A percentile compares a stretch with the other conserved stretches of the same genome.
Evolutionary conservation across 2,797 vertebrate genomes (phyloP).

Genomic region (Darevskia nairensis): DNA sequence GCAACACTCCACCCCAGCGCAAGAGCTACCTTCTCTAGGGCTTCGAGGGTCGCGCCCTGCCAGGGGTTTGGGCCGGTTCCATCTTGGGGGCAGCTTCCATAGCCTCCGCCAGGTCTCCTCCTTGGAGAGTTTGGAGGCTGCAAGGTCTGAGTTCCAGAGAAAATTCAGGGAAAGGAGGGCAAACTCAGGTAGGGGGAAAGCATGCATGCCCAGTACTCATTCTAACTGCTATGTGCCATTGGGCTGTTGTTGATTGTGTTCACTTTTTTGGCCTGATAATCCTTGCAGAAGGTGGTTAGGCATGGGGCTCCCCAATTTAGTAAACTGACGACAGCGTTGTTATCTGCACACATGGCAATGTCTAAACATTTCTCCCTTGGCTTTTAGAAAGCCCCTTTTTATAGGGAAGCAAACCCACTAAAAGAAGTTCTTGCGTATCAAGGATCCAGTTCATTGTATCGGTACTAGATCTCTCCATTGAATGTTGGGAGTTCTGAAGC

Average conservation of each 20-base stretch:
- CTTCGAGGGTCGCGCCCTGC: conserved; percentile 73
- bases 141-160: conserved; percentile 79
- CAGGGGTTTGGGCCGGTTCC: conserved; percentile 76
- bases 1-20: conserved; percentile 74
- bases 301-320: neutral
- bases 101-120: conserved; percentile 89
- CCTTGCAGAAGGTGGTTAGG: conserved; percentile 30
- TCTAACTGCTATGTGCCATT: conserved; percentile 39
- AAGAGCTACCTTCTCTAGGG: conserved; percentile 73
- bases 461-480: neutral
- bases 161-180: conserved; percentile 78
- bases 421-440: neutral
- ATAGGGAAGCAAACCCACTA: neutral
- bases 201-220: conserved; percentile 31
- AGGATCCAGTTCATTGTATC: neutral
- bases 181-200: conserved; percentile 73
- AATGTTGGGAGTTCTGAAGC: neutral
- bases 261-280: neutral
- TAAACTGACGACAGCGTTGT: neutral
- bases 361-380: conserved; percentile 24
- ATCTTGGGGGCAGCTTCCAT: conserved; percentile 82
- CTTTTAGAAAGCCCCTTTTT: neutral
- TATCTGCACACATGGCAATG: neutral
- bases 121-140: conserved; percentile 86
- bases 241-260: neutral